These are phyloP conservation scores for Erannis defoliaria DNA, from an alignment of 2,888 invertebrate species.

Conservation along the genomic window DNA sequence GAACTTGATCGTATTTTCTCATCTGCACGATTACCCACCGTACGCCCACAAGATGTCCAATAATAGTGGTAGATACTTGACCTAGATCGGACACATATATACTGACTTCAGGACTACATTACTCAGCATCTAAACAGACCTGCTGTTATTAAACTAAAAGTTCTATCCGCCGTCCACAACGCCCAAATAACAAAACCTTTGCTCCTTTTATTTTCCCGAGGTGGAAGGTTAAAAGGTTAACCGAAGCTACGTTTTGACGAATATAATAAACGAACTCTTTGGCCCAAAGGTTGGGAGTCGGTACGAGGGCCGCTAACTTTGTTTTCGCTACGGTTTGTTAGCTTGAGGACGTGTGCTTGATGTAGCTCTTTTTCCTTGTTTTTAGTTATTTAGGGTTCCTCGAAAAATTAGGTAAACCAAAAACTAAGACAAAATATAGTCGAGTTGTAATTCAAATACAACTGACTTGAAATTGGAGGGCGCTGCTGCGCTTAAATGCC, in stretches of 20 bases:
- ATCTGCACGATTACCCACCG: no score
- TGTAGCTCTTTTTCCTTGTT: constrained; percentile 18
- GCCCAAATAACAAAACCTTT: constrained; percentile 16
- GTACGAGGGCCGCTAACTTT: constrained; percentile 25
- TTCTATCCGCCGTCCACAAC: neutral
- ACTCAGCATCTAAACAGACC: neutral
- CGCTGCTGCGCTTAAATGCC: no score
- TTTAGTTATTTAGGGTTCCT: constrained; percentile 19
- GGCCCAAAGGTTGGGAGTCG: constrained; percentile 10
- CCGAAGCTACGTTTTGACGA: constrained; percentile 26
- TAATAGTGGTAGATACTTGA: no score
- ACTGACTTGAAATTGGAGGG: no score
- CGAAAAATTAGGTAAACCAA: no score
- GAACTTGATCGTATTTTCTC: no score
- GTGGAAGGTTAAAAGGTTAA: constrained; percentile 25
- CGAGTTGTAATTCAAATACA: no score
- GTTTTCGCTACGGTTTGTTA: constrained; percentile 35
- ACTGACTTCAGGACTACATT: neutral
- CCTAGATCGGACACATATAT: no score
- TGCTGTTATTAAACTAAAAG: neutral
- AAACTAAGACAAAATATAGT: no score
- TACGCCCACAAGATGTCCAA: no score
- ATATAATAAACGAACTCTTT: constrained; percentile 26
- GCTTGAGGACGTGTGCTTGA: constrained; percentile 27
- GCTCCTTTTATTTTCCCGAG: constrained; percentile 16